Base-by-base conservation (phyloP, 2,797 vertebrate species). In the Enteromius anoplus region DNA sequence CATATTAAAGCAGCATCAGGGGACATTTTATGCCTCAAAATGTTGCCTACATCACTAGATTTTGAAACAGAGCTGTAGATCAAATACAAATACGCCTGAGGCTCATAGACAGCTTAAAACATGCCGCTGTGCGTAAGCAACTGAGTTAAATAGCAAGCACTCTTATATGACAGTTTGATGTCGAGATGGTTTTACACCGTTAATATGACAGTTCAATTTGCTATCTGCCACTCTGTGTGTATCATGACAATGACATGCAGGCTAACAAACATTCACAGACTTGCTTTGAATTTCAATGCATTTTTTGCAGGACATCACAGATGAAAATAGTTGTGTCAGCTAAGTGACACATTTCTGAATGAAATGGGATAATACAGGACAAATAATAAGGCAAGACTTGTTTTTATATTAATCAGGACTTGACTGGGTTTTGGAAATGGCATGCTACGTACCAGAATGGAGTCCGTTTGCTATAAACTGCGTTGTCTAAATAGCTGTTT, bases 121-220 rank as follows among this genome's bases (percentile, higher is more conserved):
- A 78, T 19, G 66, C 66, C 1, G 37, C 26, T 62, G 26, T 49
- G 53, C 2, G 4, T 11, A 47, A 21, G 12, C 5, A 42, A 11
- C 23, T 37, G 70, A 23, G 55, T 81, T 65, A 75, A 75, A 65
- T 70, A 40, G 70, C 29, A 51, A 75, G 37, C 80, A 81, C 58
- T 81, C 29, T 9, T 80, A 45, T 26, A 65, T 58, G 76, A 68
- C 86, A 76, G 64, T 47, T 73, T 34, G 53, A 80, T 65, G 71
- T 78, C 64, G 45, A 85, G 84, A 78, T 87, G 80, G 65, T 45
- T 81, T 87, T 81, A 83, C 42, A 80, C 66, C 51, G 53, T 78
- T 85, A 80, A 81, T 87, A 82, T 83, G 86, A 85, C 86, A 83
- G 77, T 70, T 80, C 68, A 87, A 84, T 87, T 87, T 83, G 40